phyloP scores from a whole-genome alignment of 2,113 vertebrate genomes.

The Leptosomus discolor region DNA sequence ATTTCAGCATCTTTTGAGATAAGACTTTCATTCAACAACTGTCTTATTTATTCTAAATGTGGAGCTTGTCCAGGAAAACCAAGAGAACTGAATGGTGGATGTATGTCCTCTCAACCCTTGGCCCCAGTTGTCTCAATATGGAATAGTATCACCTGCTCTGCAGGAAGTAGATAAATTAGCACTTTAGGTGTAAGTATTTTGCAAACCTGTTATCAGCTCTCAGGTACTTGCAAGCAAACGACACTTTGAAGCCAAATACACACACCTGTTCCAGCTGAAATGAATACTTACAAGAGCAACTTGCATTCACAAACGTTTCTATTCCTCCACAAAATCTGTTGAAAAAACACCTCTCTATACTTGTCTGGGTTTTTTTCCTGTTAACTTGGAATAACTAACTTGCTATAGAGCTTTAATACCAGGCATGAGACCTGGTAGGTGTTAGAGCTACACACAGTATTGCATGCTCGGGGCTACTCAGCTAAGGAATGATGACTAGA shows the following conservation, averaged over 20 bases:
- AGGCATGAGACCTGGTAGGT: neutral
- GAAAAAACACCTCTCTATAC: neutral
- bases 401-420: neutral
- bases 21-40: neutral
- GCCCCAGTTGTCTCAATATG: neutral
- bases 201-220: neutral
- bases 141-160: neutral
- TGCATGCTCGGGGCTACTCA: neutral
- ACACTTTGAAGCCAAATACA: fast-evolving
- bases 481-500: neutral
- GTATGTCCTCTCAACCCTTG: neutral
- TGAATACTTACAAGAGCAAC: neutral
- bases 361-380: neutral
- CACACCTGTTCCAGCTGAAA: neutral
- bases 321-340: neutral
- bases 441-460: neutral
- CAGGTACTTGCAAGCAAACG: neutral
- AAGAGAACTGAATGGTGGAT: neutral
- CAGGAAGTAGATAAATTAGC: neutral
- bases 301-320: neutral
- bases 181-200: neutral
- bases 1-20: neutral
- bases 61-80: neutral
- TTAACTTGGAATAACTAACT: neutral
- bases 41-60: neutral